phyloP scores from a whole-genome alignment of 1,140 invertebrate species.

The Sycophaga agraensis region DNA sequence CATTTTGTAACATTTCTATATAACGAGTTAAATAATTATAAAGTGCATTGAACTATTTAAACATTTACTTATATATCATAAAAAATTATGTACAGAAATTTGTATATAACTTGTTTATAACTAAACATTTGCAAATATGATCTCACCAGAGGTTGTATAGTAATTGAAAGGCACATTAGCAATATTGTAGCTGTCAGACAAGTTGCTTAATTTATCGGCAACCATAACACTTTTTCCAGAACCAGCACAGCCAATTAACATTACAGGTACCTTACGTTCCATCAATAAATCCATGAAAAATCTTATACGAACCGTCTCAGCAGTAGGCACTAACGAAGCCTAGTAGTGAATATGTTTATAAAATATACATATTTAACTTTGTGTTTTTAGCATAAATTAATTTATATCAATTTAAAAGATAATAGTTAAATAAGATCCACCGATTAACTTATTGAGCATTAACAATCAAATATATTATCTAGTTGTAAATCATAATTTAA shows the following conservation, averaged over 20 bases:
- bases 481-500: too few species aligned
- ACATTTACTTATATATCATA: too few species aligned
- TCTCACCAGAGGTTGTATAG: slow-evolving; percentile 85
- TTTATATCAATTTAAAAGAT: too few species aligned
- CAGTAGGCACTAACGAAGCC: slow-evolving; percentile 81
- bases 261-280: slow-evolving; percentile 77
- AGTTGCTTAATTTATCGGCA: slow-evolving; percentile 74
- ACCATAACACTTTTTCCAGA: slow-evolving; percentile 86
- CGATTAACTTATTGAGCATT: too few species aligned
- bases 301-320: slow-evolving; percentile 84
- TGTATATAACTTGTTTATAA: too few species aligned
- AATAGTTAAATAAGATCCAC: too few species aligned
- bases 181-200: slow-evolving; percentile 78
- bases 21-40: slow-evolving; percentile 28
- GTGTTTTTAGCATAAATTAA: too few species aligned
- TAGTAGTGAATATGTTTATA: slow-evolving; percentile 43
- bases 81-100: too few species aligned
- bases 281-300: slow-evolving; percentile 90
- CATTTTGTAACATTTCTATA: slow-evolving; percentile 81
- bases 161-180: slow-evolving; percentile 93
- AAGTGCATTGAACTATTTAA: not conserved
- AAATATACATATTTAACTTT: too few species aligned
- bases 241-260: slow-evolving; percentile 87
- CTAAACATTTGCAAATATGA: too few species aligned
- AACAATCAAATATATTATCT: too few species aligned